Evolutionary conservation across 2,888 invertebrate genomes (phyloP), one percentile per base, ranked within the genome.

Genomic region (Trichogramma dendrolimi): DNA sequence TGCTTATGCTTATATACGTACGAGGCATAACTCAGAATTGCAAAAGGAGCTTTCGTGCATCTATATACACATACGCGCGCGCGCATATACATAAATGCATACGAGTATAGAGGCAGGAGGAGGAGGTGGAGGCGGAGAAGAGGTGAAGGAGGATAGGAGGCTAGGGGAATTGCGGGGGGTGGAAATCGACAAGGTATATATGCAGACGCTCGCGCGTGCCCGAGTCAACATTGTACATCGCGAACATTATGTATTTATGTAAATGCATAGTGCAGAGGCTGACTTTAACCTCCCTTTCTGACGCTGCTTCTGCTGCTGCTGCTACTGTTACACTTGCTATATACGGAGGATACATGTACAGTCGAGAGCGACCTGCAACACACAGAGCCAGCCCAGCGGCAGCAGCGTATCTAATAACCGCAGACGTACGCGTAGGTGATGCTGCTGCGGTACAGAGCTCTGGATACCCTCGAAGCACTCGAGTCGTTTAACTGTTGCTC

Each of bases 211-310:
- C 27, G 27, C 27, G 27, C 27, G 27, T 27, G 27, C 27, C 27
- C 27, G 78, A 74, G 73, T 78, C 74, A 78, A 78, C 78, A 77
- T 78, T 79, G 78, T 78, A 77, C 77, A 76, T 27, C 78, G 73
- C 70, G 72, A 72, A 74, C 78, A 78, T 78, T 79, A 78, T 79
- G 79, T 79, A 78, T 79, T 79, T 78, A 79, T 79, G 79, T 78
- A 79, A 79, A 79, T 79, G 77, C 75, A 77, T 74, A 27, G 27
- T 27, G 68, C 70, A 56, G 61, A 42, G 14, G 46, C 39, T 11
- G 51, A 8, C 70, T 66, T 69, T 65, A 60, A 62, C 63, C 62
- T 60, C 67, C 65, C 61, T 60, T 58, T 60, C 52, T 52, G n/a
- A 6, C 41, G 43, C 57, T 41, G 54, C 59, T 53, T 50, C 14